Conservation (phyloP, 1,140 invertebrate genomes). For the Listronotus oregonensis region DNA sequence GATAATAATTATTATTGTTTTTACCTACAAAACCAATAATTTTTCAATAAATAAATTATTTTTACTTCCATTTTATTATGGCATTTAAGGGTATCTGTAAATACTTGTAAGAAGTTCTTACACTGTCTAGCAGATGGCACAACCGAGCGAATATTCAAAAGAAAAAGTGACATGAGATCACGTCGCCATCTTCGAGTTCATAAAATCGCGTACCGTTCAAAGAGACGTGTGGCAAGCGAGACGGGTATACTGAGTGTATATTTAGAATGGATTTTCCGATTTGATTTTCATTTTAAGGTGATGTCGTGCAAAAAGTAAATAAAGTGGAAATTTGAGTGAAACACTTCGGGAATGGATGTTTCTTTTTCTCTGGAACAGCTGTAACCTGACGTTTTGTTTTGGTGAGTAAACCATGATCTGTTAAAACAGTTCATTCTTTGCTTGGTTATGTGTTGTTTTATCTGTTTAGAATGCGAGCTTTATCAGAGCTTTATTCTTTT, state of each 20-base stretch:
- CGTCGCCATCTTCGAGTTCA: conserved; percentile 43
- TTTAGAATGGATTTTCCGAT: conserved; percentile 39
- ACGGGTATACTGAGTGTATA: conserved; percentile 40
- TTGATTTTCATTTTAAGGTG: conserved; percentile 35
- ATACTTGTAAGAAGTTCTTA: neutral
- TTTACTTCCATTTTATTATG: too few species aligned
- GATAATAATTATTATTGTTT: too few species aligned
- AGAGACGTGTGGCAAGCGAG: conserved; percentile 39
- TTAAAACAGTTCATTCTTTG: conserved; percentile 10
- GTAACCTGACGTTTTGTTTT: conserved; percentile 29
- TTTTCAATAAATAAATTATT: too few species aligned
- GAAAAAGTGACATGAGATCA: conserved; percentile 20
- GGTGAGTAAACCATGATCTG: conserved; percentile 8
- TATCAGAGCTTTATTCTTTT: neutral
- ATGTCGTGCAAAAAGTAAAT: conserved; percentile 38
- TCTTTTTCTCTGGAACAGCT: conserved; percentile 27
- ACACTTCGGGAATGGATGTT: conserved; percentile 26
- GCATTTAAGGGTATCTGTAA: too few species aligned
- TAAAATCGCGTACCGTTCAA: conserved; percentile 31
- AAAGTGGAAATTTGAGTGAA: conserved; percentile 34
- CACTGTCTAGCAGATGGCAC: neutral
- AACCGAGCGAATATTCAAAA: neutral
- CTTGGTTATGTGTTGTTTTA: conserved; percentile 22
- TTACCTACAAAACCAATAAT: too few species aligned
- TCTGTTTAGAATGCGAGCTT: conserved; percentile 11